Evolutionary conservation across 2,888 invertebrate species (phyloP).

Genomic region (Troilus luridus): DNA sequence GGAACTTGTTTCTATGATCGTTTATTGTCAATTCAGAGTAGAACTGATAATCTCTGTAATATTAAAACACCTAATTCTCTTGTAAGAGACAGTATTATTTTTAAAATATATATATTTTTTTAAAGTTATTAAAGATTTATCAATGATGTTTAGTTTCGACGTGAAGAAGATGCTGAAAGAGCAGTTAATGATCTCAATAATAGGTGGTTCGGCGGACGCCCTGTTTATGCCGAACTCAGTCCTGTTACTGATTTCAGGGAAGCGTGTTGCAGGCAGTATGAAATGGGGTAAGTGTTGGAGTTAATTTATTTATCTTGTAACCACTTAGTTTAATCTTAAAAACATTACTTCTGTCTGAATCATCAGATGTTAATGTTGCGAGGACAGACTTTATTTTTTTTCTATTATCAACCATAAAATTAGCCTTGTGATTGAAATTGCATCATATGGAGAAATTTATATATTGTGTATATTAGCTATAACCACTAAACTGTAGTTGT

Average conservation of each 20-base stretch:
- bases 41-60: not conserved
- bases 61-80: not conserved
- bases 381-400: not conserved
- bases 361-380: not conserved
- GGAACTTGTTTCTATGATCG: too few relatives aligned
- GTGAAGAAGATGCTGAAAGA: constrained; percentile 98
- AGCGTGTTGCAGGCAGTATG: constrained; percentile 99
- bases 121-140: not conserved
- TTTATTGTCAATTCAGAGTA: too few relatives aligned
- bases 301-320: not conserved
- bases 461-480: not conserved
- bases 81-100: not conserved
- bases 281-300: constrained; percentile 83
- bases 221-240: constrained; percentile 97
- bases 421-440: not conserved
- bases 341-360: not conserved
- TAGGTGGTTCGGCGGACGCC: constrained; percentile 98
- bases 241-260: constrained; percentile 99
- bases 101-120: not conserved
- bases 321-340: not conserved
- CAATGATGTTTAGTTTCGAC: constrained; percentile 79
- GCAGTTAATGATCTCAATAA: constrained; percentile 98
- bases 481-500: not conserved
- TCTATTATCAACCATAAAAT: not conserved
- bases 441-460: not conserved